phyloP scores from a whole-genome alignment of 1,140 invertebrate species.

The Atta texana region DNA sequence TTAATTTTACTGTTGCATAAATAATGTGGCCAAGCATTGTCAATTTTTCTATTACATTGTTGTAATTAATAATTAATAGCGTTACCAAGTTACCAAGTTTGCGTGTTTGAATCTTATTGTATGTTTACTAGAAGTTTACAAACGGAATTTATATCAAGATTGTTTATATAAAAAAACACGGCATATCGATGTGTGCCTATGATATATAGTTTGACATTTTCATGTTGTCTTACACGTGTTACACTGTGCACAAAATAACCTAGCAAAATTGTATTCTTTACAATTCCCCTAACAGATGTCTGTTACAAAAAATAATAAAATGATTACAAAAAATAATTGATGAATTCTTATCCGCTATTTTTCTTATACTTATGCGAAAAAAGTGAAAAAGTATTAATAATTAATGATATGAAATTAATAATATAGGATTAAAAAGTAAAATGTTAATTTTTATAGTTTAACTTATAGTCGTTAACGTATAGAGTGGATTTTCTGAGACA shows the following conservation, averaged over 20 bases:
- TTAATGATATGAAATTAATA: not conserved
- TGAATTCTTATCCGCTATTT: not conserved
- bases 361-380: not conserved
- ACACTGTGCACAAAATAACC: not conserved
- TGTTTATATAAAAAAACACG: not conserved
- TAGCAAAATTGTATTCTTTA: not conserved
- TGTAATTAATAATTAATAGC: not conserved
- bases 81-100: not conserved
- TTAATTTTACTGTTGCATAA: not conserved
- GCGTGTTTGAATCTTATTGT: not conserved
- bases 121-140: not conserved
- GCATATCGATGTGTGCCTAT: constrained; percentile 47
- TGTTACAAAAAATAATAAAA: not conserved
- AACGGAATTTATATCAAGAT: not conserved
- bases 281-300: not conserved
- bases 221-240: constrained; percentile 19
- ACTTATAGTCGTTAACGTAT: no score
- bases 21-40: not conserved
- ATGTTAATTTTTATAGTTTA: no score
- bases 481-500: no score
- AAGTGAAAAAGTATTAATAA: not conserved
- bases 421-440: no score
- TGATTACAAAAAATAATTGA: not conserved
- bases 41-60: not conserved
- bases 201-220: constrained; percentile 59